These are phyloP conservation scores for Dipodomys merriami DNA, from an alignment of 2,113 vertebrate genomes.

Conservation along the genomic window DNA sequence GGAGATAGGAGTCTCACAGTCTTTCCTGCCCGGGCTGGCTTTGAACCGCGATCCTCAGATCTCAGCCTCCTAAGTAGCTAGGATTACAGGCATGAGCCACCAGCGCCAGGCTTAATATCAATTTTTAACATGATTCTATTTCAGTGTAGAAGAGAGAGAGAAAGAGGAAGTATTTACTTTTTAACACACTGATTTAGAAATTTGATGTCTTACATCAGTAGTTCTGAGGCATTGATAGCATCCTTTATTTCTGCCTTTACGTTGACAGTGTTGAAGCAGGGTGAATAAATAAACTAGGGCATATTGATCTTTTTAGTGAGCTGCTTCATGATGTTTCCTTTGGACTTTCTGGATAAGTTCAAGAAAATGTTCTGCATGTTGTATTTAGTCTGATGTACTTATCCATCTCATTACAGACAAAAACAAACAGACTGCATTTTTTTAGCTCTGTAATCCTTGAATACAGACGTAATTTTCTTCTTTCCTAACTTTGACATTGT, in stretches of 20 bases:
- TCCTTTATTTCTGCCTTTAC: constrained; percentile 83
- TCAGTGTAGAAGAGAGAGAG: constrained; percentile 75
- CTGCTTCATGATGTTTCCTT: constrained; percentile 84
- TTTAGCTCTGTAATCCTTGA: constrained; percentile 85
- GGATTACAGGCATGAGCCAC: no score
- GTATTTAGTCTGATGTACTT: constrained; percentile 86
- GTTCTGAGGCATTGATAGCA: constrained; percentile 80
- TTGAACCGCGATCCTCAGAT: no score
- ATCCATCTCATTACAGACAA: constrained; percentile 81
- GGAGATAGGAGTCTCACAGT: no score
- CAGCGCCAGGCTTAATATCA: constrained; percentile 76
- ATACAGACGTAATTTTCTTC: constrained; percentile 87
- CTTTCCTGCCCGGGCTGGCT: no score
- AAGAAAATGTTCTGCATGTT: constrained; percentile 86
- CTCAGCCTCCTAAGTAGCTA: no score
- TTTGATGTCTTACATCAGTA: constrained; percentile 83
- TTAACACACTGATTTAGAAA: constrained; percentile 82
- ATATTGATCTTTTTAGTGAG: constrained; percentile 76
- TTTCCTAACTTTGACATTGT: constrained; percentile 91
- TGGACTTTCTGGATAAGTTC: constrained; percentile 86
- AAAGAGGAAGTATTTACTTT: constrained; percentile 67
- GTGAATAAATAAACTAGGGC: constrained; percentile 80
- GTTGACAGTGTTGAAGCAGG: constrained; percentile 85
- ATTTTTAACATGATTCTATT: constrained; percentile 79
- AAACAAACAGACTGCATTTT: constrained; percentile 82